phyloP scores from a whole-genome alignment of 2,888 invertebrate species.

The Clanis bilineata region DNA sequence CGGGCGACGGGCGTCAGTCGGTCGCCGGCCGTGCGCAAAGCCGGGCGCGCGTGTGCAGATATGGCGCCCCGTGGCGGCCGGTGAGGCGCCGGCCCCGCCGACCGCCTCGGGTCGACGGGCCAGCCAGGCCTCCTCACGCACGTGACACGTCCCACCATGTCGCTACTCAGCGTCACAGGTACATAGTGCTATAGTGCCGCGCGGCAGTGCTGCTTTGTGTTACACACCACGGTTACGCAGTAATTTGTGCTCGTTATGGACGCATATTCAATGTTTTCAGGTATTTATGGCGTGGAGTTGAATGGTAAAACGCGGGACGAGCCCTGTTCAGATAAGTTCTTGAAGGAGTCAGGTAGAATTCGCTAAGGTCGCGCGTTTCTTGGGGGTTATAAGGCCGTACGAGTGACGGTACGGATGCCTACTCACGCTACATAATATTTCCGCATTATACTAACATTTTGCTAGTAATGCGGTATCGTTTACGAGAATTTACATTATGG shows the following conservation, averaged over 20 bases:
- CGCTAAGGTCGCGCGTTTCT: background rate
- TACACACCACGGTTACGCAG: slow-evolving; percentile 45
- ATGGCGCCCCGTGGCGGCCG: slow-evolving; percentile 81
- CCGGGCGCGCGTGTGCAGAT: slow-evolving; percentile 71
- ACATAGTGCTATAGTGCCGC: slow-evolving; percentile 44
- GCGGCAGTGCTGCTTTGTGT: slow-evolving; percentile 49
- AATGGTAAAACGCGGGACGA: slow-evolving; percentile 17
- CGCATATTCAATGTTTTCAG: slow-evolving; percentile 50
- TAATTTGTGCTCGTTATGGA: slow-evolving; percentile 57
- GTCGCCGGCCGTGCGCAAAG: slow-evolving; percentile 75
- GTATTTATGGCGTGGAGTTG: slow-evolving; percentile 41
- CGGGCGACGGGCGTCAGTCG: slow-evolving; percentile 48
- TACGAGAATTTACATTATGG: background rate
- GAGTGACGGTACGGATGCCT: background rate
- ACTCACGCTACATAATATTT: background rate
- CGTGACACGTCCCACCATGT: slow-evolving; percentile 72
- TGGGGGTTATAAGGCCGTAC: background rate
- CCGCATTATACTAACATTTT: background rate
- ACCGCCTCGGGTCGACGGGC: slow-evolving; percentile 81
- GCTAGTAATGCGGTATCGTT: background rate
- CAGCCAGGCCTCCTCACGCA: slow-evolving; percentile 60
- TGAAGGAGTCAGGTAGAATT: background rate
- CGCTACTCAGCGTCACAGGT: slow-evolving; percentile 83
- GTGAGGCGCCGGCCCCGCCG: slow-evolving; percentile 82
- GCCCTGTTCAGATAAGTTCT: background rate